A percentile compares a stretch with the other conserved stretches of the same genome.
These are phyloP conservation scores for Sylvilagus bachmani DNA, from an alignment of 2,113 vertebrate species.

Conservation along the genomic window DNA sequence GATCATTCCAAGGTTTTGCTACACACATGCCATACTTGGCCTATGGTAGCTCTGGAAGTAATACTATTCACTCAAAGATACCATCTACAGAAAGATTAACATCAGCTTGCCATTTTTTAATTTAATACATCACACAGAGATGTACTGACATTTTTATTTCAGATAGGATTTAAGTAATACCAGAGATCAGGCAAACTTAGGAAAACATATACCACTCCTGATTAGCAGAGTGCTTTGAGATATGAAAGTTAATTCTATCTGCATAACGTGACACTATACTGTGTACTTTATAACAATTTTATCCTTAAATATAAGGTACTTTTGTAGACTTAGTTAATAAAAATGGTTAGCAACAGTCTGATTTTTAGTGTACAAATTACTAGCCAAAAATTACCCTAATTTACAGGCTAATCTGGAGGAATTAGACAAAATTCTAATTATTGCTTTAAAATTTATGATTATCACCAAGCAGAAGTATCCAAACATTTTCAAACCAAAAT, in stretches of 20 bases:
- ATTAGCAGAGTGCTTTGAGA: slow-evolving; percentile 1
- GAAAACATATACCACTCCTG: background rate
- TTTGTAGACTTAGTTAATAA: slow-evolving; percentile 2
- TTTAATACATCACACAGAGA: background rate
- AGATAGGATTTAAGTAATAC: background rate
- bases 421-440: slow-evolving; percentile 36
- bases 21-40: background rate
- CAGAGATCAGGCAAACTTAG: slow-evolving; percentile 21
- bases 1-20: background rate
- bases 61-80: background rate
- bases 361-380: background rate
- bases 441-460: slow-evolving; percentile 12
- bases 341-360: background rate
- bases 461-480: slow-evolving; percentile 2
- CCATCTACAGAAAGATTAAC: background rate
- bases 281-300: background rate
- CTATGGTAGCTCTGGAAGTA: background rate
- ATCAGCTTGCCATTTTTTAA: background rate
- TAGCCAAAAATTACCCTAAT: background rate
- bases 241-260: background rate
- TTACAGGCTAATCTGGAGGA: background rate
- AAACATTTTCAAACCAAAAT: slow-evolving; percentile 48
- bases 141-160: background rate
- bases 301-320: slow-evolving; percentile 13
- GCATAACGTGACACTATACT: background rate